Percentiles rank a stretch among this genome's conserved stretches.
Conservation (phyloP, 2,888 invertebrate species). For the Ceramica pisi region DNA sequence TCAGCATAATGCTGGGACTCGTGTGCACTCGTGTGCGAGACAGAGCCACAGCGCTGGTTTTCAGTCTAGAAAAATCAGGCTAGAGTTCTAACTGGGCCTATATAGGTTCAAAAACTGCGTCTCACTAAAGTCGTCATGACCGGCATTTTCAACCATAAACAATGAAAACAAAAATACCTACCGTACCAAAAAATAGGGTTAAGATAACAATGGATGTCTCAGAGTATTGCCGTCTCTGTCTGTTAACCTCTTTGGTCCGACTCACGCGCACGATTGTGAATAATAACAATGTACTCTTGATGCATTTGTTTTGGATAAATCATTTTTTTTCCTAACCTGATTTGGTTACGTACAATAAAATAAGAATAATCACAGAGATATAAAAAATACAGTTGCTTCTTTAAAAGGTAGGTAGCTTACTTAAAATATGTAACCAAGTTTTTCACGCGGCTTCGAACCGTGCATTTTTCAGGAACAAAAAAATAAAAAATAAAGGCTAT, state of each 20-base stretch:
- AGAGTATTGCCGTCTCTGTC: conserved; percentile 17
- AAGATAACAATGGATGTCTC: conserved; percentile 42
- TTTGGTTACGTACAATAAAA: not conserved
- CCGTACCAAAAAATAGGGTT: conserved; percentile 19
- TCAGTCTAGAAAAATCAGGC: no score
- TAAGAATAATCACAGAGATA: not conserved
- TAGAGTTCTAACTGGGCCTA: not conserved
- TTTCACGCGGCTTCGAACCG: not conserved
- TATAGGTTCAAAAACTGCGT: not conserved
- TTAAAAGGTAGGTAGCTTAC: no score
- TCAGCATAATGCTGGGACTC: no score
- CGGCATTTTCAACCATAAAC: conserved; percentile 1
- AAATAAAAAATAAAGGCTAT: no score
- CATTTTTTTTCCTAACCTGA: conserved; percentile 4
- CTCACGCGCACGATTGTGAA: conserved; percentile 48
- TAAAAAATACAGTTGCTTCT: no score
- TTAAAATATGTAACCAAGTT: not conserved
- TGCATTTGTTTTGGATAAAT: conserved; percentile 10
- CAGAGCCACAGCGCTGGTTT: no score
- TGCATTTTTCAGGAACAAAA: no score
- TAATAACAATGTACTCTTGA: conserved; percentile 7
- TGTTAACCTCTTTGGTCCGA: conserved; percentile 19
- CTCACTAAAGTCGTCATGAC: no score
- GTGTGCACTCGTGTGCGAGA: no score
- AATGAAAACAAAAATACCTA: conserved; percentile 17